These are phyloP conservation scores for Halictus rubicundus DNA, from an alignment of 1,140 invertebrate species.

Conservation along the genomic window DNA sequence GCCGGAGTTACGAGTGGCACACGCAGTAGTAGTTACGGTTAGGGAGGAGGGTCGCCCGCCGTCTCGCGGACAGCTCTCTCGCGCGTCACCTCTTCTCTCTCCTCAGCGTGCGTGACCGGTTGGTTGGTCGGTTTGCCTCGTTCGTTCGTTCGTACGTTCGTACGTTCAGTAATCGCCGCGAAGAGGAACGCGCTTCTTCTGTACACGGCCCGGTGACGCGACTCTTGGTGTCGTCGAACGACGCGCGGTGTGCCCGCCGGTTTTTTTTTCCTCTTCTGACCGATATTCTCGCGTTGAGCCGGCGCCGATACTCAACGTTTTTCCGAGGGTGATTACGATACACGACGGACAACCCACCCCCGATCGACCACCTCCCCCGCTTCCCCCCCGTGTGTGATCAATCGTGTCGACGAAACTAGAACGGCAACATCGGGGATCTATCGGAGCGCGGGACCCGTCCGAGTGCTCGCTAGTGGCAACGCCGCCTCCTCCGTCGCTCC, in stretches of 20 bases:
- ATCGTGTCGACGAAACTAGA: not conserved
- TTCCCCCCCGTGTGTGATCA: not conserved
- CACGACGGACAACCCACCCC: no score
- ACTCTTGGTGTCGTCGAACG: constrained; percentile 4
- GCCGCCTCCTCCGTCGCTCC: constrained; percentile 17
- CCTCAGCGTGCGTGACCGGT: constrained; percentile 32
- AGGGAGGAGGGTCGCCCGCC: constrained; percentile 57
- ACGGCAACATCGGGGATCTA: constrained; percentile 1
- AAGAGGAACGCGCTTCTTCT: constrained; percentile 52
- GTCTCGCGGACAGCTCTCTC: constrained; percentile 56
- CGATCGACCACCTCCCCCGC: no score
- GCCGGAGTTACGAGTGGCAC: constrained; percentile 64
- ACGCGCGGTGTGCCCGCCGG: not conserved
- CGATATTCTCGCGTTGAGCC: no score
- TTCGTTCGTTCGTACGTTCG: constrained; percentile 35
- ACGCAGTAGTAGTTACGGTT: constrained; percentile 60
- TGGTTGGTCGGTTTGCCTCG: not conserved
- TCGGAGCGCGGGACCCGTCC: not conserved
- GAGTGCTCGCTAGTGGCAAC: constrained; percentile 13
- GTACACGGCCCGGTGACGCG: constrained; percentile 18
- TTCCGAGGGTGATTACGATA: no score
- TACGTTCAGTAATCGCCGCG: constrained; percentile 50
- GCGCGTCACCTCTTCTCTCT: constrained; percentile 51
- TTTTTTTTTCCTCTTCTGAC: no score
- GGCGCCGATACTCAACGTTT: no score